These are phyloP conservation scores for Tenebrio molitor DNA, from an alignment of 1,140 invertebrate species.

Conservation along the genomic window DNA sequence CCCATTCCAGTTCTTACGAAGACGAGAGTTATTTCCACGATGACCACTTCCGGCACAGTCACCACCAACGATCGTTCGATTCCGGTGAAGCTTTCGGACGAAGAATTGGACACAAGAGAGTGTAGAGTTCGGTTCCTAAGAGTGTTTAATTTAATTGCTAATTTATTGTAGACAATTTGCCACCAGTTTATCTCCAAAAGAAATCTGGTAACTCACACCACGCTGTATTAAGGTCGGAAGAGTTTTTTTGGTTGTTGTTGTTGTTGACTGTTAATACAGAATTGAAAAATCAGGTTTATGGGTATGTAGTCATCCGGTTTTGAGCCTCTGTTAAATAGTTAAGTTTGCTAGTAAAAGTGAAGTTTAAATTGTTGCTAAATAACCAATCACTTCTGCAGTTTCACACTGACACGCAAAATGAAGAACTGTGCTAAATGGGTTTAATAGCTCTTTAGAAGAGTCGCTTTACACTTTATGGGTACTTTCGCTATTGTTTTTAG, in stretches of 20 bases:
- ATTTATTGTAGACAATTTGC: conserved; percentile 17
- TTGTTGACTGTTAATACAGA: too few relatives aligned
- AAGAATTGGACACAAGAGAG: neutral
- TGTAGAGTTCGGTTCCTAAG: neutral
- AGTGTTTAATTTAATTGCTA: neutral
- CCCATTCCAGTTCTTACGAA: conserved; percentile 80
- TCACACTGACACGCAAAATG: neutral
- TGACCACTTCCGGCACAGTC: too few relatives aligned
- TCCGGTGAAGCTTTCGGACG: neutral
- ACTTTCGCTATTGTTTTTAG: neutral
- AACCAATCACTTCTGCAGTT: neutral
- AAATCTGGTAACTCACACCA: too few relatives aligned
- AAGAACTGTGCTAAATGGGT: neutral
- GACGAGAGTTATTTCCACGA: conserved; percentile 76
- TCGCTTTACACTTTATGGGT: neutral
- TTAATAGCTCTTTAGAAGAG: neutral
- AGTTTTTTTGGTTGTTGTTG: too few relatives aligned
- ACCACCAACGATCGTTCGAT: conserved; percentile 54
- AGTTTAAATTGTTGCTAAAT: conserved; percentile 10
- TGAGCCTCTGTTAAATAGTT: neutral
- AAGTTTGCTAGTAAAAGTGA: conserved; percentile 10
- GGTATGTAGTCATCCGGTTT: neutral
- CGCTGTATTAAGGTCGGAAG: too few relatives aligned
- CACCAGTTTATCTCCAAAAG: too few relatives aligned
- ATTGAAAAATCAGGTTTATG: conserved; percentile 9